Conservation (phyloP, 2,888 invertebrate species). For the Tromatobia lineatoria region DNA sequence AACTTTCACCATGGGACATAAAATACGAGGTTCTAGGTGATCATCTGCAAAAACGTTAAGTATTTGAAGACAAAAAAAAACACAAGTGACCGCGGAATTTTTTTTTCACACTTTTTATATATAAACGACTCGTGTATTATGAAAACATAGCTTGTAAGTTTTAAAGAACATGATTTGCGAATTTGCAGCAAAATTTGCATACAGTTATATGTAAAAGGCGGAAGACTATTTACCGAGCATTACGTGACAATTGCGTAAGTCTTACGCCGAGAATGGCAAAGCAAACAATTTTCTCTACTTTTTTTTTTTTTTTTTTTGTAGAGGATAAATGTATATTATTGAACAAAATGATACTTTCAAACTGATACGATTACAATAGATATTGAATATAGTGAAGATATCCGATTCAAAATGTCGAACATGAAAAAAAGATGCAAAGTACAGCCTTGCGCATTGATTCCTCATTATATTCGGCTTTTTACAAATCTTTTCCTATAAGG, state of each 20-base stretch:
- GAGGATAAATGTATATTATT: no score
- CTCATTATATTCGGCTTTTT: no score
- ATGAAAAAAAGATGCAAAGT: no score
- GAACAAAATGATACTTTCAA: no score
- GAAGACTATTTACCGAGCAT: constrained; percentile 35
- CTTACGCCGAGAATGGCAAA: constrained; percentile 1
- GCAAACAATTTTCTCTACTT: no score
- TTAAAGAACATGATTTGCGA: constrained; percentile 1
- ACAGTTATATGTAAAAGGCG: constrained; percentile 39
- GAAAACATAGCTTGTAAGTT: constrained; percentile 13
- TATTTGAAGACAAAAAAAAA: neutral
- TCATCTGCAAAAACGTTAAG: constrained; percentile 13
- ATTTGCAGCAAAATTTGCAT: constrained; percentile 31
- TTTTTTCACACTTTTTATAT: neutral
- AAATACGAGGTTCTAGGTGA: neutral
- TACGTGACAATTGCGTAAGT: constrained; percentile 47
- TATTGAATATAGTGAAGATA: no score
- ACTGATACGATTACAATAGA: no score
- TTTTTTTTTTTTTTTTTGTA: no score
- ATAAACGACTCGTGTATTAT: neutral
- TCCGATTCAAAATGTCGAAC: no score
- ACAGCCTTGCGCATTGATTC: no score
- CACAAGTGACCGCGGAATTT: constrained; percentile 17
- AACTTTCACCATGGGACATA: neutral
- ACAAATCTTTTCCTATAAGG: no score